Base-by-base conservation (phyloP, 2,888 invertebrate species). In the Polia nebulosa region DNA sequence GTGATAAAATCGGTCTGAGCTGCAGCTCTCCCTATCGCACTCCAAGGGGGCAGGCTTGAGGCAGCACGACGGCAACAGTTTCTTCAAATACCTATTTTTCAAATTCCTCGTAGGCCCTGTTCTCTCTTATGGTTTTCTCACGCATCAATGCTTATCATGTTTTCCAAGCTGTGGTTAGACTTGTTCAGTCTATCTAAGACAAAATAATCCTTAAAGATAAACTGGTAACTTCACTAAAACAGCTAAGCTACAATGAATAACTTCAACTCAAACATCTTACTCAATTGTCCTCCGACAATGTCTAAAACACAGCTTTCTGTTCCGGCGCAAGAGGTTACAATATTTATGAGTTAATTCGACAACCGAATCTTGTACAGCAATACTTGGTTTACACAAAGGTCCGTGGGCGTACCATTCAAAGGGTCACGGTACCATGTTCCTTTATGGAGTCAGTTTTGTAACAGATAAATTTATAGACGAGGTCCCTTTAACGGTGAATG, bases 361-460 rank as follows among this genome's bases (percentile, higher is more conserved):
- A 81, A 69, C 70, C 72, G 59, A 74, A 72, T 69, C 76, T 79
- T 67, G 81, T 77, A 22, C 15, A 8, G 49, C 56, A 52, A 56
- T 60, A 51, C 49, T 61, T 27, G 49, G 61, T 25, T 13, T 29
- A 69, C 52, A 89, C 88, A 90, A 89, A 87, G 72, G 83, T 61
- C 75, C 74, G 90, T 90, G 83, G 90, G 90, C 88, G 89, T 85
- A 82, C 77, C 49, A 76, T 77, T 77, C 81, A 70, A 39, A 76
- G 85, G 88, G 90, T 89, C 89, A 87, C 87, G 87, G 87, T 87
- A 49, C 47, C 78, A 83, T 87, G 86, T 89, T 59, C 81, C 80
- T 62, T 67, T 77, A 81, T 69, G 69, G 69, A 76, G 70, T 75
- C 49, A 58, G 68, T 79, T 85, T 73, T 75, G 86, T 84, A 82